Evolutionary conservation across 1,140 invertebrate species (phyloP).

Genomic region (Cyclargus thomasi): DNA sequence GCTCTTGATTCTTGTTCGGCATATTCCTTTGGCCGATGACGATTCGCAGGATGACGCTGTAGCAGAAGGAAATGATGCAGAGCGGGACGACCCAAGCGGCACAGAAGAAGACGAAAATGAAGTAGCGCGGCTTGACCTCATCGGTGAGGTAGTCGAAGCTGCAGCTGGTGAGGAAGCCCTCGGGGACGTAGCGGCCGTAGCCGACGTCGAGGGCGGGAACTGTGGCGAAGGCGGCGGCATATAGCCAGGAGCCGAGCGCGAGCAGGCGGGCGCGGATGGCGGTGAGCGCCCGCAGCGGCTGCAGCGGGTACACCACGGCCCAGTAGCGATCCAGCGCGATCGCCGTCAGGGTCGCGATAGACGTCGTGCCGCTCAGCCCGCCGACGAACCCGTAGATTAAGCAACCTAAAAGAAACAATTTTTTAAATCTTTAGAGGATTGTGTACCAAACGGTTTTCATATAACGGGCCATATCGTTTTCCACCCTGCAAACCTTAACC

Average conservation of each 20-base stretch:
- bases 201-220: slow-evolving; percentile 82
- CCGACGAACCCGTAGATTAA: slow-evolving; percentile 83
- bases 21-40: slow-evolving; percentile 75
- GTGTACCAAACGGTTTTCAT: too few relatives aligned
- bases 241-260: slow-evolving; percentile 82
- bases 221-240: slow-evolving; percentile 79
- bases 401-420: slow-evolving; percentile 78
- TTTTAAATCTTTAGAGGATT: too few relatives aligned
- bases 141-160: slow-evolving; percentile 86
- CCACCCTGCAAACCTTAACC: too few relatives aligned
- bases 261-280: slow-evolving; percentile 77
- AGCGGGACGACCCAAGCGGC: slow-evolving; percentile 83
- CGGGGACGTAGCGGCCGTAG: slow-evolving; percentile 83
- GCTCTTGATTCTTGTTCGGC: slow-evolving; percentile 46
- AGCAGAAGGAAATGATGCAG: slow-evolving; percentile 81
- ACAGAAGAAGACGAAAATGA: slow-evolving; percentile 81
- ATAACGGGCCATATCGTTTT: too few relatives aligned
- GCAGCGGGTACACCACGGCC: slow-evolving; percentile 83
- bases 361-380: slow-evolving; percentile 82
- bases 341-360: slow-evolving; percentile 81
- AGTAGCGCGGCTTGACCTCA: slow-evolving; percentile 73
- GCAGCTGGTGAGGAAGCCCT: slow-evolving; percentile 87
- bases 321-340: slow-evolving; percentile 83
- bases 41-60: slow-evolving; percentile 80
- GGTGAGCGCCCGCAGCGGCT: slow-evolving; percentile 77